Conservation (phyloP, 1,140 invertebrate genomes). For the Drosophila equinoxialis region DNA sequence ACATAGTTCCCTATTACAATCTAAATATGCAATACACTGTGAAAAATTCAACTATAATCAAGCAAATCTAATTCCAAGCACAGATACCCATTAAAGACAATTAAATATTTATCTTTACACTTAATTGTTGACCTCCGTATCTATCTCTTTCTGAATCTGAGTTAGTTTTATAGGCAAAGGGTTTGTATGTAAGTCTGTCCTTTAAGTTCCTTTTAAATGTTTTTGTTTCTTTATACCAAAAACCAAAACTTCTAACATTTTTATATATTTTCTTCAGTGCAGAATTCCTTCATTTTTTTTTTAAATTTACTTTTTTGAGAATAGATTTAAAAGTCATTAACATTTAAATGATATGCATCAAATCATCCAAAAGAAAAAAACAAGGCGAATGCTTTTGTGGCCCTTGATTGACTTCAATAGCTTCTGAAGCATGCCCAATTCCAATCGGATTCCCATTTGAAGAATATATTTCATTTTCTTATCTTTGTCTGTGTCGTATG, state of each 20-base stretch:
- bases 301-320: not conserved
- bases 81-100: too few relatives aligned
- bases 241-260: too few relatives aligned
- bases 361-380: too few relatives aligned
- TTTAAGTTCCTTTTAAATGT: too few relatives aligned
- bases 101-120: not conserved
- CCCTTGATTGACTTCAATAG: conserved; percentile 28
- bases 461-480: conserved; percentile 17
- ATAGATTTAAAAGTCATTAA: conserved; percentile 37
- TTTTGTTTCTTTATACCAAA: too few relatives aligned
- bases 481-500: not conserved
- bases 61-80: not conserved
- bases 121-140: too few relatives aligned
- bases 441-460: conserved; percentile 35
- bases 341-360: conserved; percentile 39
- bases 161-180: too few relatives aligned
- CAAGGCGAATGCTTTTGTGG: not conserved
- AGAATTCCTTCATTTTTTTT: not conserved
- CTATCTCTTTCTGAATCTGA: too few relatives aligned
- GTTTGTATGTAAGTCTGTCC: too few relatives aligned
- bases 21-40: not conserved
- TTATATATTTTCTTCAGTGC: conserved; percentile 1
- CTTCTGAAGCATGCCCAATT: conserved; percentile 26
- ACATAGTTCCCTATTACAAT: not conserved
- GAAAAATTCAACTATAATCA: not conserved